Evolutionary conservation across 2,113 vertebrate species (phyloP).

Genomic region (Ailurus styani): DNA sequence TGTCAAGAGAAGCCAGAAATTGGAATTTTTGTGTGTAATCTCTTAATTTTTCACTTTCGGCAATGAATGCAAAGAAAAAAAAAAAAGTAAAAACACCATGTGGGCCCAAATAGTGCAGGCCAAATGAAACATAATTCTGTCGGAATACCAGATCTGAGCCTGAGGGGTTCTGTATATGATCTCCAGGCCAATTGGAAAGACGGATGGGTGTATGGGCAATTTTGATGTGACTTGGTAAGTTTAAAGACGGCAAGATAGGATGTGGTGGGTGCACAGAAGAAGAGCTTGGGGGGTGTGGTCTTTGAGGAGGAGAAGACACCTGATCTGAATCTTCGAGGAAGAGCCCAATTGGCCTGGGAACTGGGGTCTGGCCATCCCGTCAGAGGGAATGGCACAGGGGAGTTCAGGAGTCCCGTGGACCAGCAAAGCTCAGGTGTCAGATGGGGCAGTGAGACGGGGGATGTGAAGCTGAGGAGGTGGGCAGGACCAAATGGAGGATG

Average conservation of each 20-base stretch:
- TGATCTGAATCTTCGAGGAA: background rate
- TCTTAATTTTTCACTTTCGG: background rate
- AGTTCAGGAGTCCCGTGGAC: background rate
- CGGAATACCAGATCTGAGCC: background rate
- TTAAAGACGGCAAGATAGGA: background rate
- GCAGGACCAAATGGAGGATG: background rate
- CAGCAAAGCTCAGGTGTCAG: background rate
- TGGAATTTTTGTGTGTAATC: background rate
- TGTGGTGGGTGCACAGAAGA: background rate
- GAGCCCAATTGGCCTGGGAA: background rate
- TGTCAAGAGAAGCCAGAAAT: background rate
- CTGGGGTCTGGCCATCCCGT: background rate
- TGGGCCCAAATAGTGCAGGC: background rate
- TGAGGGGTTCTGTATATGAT: background rate
- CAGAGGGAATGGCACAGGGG: background rate
- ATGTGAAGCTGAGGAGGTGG: background rate
- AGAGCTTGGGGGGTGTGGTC: background rate
- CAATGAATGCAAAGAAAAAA: background rate
- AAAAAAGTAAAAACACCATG: background rate
- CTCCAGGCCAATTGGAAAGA: background rate
- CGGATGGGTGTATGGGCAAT: background rate
- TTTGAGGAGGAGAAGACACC: background rate
- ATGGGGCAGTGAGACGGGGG: background rate
- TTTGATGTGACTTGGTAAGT: background rate
- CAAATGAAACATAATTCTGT: background rate